phyloP scores from a whole-genome alignment of 2,797 vertebrate genomes.

The Tangara arthus region DNA sequence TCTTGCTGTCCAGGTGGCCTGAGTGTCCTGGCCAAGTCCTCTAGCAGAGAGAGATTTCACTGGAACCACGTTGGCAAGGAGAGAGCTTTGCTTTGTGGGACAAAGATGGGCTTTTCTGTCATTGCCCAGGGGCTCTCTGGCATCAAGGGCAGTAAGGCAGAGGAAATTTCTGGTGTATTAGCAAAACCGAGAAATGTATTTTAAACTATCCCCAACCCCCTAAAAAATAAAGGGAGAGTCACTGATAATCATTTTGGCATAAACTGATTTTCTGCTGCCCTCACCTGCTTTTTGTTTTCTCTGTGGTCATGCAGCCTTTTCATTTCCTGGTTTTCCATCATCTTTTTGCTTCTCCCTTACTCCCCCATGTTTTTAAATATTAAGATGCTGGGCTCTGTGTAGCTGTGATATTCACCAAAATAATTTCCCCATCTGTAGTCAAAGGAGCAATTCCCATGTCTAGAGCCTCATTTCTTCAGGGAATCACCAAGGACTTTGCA shows the following conservation, averaged over 20 bases:
- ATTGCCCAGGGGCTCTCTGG: neutral
- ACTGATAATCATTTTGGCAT: neutral
- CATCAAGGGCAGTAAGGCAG: accelerated
- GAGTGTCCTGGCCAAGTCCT: neutral
- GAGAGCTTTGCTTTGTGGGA: neutral
- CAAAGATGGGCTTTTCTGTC: neutral
- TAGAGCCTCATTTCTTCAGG: neutral
- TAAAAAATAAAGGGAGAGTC: neutral
- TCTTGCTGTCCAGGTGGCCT: neutral
- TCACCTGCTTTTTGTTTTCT: neutral
- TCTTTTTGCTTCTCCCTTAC: neutral
- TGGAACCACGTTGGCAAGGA: neutral
- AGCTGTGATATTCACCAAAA: neutral
- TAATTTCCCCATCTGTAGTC: neutral
- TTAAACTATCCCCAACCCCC: neutral
- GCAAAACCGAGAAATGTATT: neutral
- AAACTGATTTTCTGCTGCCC: neutral
- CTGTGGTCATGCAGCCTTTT: neutral
- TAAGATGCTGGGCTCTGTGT: neutral
- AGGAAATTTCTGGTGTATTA: neutral
- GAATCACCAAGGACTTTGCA: neutral
- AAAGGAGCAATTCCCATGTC: neutral
- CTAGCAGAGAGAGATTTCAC: neutral
- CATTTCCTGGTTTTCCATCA: neutral
- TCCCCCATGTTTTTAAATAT: neutral